Conservation (phyloP, 2,797 vertebrate genomes). For the Phoebastria nigripes region DNA sequence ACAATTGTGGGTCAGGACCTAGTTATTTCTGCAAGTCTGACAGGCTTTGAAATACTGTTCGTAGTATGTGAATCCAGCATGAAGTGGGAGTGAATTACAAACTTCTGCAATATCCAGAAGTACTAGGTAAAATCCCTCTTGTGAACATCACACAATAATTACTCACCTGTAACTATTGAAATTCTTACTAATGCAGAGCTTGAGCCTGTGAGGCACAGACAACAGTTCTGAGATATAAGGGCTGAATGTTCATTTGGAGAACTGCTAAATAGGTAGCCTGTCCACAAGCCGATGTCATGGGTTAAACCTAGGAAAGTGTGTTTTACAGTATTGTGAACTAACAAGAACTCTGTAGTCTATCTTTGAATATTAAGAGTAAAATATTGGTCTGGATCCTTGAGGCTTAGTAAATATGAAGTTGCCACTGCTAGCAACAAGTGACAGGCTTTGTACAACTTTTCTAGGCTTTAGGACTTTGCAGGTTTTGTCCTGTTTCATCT, state of each 20-base stretch:
- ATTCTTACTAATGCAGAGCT: background rate
- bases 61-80: background rate
- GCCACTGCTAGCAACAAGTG: background rate
- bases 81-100: background rate
- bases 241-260: background rate
- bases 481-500: background rate
- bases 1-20: conserved; percentile 1
- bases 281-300: background rate
- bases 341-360: background rate
- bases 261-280: background rate
- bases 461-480: background rate
- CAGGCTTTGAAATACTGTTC: background rate
- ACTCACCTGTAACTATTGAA: background rate
- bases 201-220: background rate
- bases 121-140: background rate
- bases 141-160: background rate
- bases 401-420: background rate
- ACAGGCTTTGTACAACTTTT: background rate
- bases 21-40: background rate
- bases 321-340: background rate
- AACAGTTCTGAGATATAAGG: background rate
- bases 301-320: background rate
- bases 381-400: background rate
- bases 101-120: background rate
- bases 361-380: background rate